Conservation (phyloP, 1,140 invertebrate species). For the Medauroidea extradentata region DNA sequence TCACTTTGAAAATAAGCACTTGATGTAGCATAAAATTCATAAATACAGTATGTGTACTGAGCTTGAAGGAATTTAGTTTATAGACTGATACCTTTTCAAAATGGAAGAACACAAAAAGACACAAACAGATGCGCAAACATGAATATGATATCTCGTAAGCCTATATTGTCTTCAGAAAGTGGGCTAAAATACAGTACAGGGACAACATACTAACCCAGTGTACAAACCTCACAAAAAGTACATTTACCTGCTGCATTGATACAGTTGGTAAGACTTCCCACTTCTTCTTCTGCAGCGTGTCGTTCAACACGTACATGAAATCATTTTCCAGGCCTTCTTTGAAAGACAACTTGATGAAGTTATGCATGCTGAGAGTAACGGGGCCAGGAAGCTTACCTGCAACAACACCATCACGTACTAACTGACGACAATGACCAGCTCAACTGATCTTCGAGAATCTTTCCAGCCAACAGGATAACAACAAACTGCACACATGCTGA, state of each 20-base stretch:
- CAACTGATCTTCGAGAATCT: too few species aligned
- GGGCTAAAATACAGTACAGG: neutral
- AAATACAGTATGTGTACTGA: too few species aligned
- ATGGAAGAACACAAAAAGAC: too few species aligned
- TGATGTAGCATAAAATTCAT: too few species aligned
- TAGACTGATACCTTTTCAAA: too few species aligned
- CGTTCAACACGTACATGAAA: slow-evolving; percentile 60
- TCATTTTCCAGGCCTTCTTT: slow-evolving; percentile 72
- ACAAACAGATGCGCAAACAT: too few species aligned
- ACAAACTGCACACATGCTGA: too few species aligned
- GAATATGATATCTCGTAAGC: too few species aligned
- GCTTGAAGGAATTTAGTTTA: too few species aligned
- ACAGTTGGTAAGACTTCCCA: slow-evolving; percentile 51
- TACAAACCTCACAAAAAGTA: neutral
- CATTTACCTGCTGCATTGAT: slow-evolving; percentile 27
- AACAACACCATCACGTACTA: slow-evolving; percentile 30
- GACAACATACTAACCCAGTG: neutral
- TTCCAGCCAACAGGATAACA: too few species aligned
- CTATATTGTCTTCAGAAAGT: neutral
- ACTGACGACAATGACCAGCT: too few species aligned
- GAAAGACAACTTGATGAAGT: slow-evolving; percentile 84
- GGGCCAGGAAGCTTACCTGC: slow-evolving; percentile 69
- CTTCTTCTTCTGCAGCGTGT: slow-evolving; percentile 54
- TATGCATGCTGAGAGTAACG: slow-evolving; percentile 59
- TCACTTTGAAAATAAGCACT: too few species aligned